phyloP scores from a whole-genome alignment of 2,888 invertebrate genomes.

The Amphimallon solstitiale region DNA sequence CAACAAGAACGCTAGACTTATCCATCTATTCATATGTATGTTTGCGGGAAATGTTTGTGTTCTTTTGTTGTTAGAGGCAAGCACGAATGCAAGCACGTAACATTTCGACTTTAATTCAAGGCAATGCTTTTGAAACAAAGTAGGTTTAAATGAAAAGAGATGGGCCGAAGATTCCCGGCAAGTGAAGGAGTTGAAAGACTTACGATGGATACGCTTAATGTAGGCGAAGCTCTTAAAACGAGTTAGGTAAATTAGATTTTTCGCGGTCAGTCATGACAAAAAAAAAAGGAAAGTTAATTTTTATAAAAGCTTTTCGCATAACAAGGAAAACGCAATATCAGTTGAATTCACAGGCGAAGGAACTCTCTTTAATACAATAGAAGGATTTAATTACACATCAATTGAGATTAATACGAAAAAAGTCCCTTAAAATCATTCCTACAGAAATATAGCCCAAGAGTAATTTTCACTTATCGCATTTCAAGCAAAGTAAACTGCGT shows the following conservation, averaged over 20 bases:
- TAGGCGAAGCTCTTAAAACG: neutral
- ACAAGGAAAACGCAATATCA: neutral
- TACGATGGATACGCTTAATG: neutral
- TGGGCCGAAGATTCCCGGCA: neutral
- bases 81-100: neutral
- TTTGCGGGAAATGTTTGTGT: conserved; percentile 19
- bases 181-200: neutral
- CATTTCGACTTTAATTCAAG: neutral
- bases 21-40: conserved; percentile 11
- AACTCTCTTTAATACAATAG: neutral
- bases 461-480: no score
- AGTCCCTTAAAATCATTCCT: no score
- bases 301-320: neutral
- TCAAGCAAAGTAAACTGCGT: no score
- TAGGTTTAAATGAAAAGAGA: neutral
- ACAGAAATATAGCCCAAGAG: no score
- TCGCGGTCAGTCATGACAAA: neutral
- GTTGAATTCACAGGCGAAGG: neutral
- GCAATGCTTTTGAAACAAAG: neutral
- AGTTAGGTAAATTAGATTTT: conserved; percentile 7
- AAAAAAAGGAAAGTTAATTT: neutral
- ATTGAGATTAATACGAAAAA: no score
- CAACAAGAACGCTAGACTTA: neutral
- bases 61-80: conserved; percentile 3
- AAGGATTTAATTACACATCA: no score